Base-by-base conservation (phyloP, 2,797 vertebrate genomes). In the Molossus alvarezi region DNA sequence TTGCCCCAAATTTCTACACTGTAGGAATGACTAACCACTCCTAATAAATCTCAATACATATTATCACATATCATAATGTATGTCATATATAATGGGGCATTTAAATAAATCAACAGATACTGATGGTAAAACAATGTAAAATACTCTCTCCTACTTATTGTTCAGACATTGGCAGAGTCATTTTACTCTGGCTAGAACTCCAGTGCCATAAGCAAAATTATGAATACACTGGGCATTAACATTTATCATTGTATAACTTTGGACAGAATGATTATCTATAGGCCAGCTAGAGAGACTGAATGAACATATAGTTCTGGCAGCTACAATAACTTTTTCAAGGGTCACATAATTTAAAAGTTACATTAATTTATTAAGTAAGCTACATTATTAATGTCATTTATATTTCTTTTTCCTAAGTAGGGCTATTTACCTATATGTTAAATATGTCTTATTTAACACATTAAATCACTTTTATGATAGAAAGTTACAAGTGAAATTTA, bases 301-400 rank as follows among this genome's bases (percentile, higher is more conserved):
- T 83, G 25, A 89, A 84, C 25, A 92, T 11, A 62, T n/a, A 72
- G 57, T 82, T 94, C 64, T 81, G 41, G 37, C 29, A 80, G 15
- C 76, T 79, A 87, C 71, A 29, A 72, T 2, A 73, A 33, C 93
- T 88, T 41, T 95, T 95, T 90, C 41, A 92, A 86, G 45, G 29
- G 69, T 76, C 27, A 60, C 18, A 37, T 51, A 55, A 62, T 92
- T 86, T 69, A 60, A 92, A 89, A 62, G n/a, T 41, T 64, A 27
- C 5, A 77, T 23, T 75, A 51, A 60, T 88, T 5, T 71, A 53
- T 82, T 69, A 55, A 79, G 41, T 69, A 55, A 79, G 41, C 37
- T 69, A 57, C 53, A 57, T 85, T 79, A 80, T 18, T 55, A 77
- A 90, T 41, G 45, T 37, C 33, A 92, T 85, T 33, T 75, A 7